These are phyloP conservation scores for Drosophila niveifrons DNA, from an alignment of 2,888 invertebrate genomes.

Conservation along the genomic window DNA sequence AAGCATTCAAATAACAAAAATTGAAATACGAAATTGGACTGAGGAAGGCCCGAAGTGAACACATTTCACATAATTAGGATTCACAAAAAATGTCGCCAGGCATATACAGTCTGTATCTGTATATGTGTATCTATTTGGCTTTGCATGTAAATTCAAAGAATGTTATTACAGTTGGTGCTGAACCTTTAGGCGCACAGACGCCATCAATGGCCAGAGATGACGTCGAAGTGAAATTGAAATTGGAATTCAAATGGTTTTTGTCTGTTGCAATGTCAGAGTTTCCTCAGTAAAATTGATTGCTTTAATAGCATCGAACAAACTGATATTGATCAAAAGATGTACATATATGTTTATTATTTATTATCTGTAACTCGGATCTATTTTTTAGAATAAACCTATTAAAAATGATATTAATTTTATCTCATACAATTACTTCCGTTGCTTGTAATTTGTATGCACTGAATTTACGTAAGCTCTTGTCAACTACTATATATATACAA, in stretches of 20 bases:
- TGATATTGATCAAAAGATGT: conserved; percentile 37
- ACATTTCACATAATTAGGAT: conserved; percentile 57
- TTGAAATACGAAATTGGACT: conserved; percentile 29
- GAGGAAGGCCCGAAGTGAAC: conserved; percentile 39
- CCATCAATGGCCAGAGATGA: conserved; percentile 21
- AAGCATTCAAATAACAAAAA: conserved; percentile 40
- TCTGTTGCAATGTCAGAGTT: background rate
- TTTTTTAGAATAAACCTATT: no score
- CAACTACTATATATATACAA: no score
- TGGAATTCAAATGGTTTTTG: conserved; percentile 3
- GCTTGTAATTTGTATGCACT: no score
- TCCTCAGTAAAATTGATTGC: background rate
- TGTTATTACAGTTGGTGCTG: conserved; percentile 69
- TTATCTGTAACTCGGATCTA: no score
- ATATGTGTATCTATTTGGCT: conserved; percentile 15
- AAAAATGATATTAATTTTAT: no score
- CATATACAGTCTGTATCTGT: conserved; percentile 18
- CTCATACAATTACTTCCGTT: no score
- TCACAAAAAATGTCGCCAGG: conserved; percentile 32
- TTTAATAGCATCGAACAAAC: conserved; percentile 28
- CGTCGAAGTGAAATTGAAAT: conserved; percentile 14
- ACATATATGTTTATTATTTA: background rate
- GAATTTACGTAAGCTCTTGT: no score
- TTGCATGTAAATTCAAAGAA: conserved; percentile 60
- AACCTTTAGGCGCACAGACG: conserved; percentile 10